Evolutionary conservation across 2,888 invertebrate species (phyloP).

Genomic region (Holacanthella duospinosa): DNA sequence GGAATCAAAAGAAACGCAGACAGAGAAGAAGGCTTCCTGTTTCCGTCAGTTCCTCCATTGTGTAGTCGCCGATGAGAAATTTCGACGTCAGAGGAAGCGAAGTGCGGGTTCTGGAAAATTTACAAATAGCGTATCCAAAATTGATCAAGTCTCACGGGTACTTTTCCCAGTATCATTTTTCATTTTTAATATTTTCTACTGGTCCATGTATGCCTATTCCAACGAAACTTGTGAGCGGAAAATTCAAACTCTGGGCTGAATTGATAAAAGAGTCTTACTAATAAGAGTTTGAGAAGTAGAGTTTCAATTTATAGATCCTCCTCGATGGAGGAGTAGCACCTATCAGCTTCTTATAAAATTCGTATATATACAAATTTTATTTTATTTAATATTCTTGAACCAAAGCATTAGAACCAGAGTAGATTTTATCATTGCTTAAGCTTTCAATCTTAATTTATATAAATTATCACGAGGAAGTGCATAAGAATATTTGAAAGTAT

Average conservation of each 20-base stretch:
- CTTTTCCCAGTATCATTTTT: conserved; percentile 68
- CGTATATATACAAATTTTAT: no score
- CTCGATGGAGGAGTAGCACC: no score
- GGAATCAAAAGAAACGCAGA: conserved; percentile 68
- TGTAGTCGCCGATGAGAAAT: conserved; percentile 44
- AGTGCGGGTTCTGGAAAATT: conserved; percentile 48
- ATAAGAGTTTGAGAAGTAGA: no score
- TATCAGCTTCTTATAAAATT: no score
- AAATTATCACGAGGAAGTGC: no score
- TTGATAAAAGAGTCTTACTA: no score
- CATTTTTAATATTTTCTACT: conserved; percentile 76
- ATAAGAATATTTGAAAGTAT: no score
- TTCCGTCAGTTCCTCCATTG: conserved; percentile 73
- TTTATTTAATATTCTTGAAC: no score
- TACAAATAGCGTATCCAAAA: conserved; percentile 75
- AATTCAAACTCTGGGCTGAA: neutral
- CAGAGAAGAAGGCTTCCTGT: conserved; percentile 61
- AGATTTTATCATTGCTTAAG: no score
- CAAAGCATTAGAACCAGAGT: no score
- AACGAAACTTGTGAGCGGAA: conserved; percentile 16
- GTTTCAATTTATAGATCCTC: no score
- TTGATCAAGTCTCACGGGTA: conserved; percentile 68
- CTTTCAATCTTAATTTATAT: no score
- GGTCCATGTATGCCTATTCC: conserved; percentile 65
- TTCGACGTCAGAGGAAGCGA: conserved; percentile 56